Base-by-base conservation (phyloP, 1,140 invertebrate genomes). In the Trinorchestia longiramus region DNA sequence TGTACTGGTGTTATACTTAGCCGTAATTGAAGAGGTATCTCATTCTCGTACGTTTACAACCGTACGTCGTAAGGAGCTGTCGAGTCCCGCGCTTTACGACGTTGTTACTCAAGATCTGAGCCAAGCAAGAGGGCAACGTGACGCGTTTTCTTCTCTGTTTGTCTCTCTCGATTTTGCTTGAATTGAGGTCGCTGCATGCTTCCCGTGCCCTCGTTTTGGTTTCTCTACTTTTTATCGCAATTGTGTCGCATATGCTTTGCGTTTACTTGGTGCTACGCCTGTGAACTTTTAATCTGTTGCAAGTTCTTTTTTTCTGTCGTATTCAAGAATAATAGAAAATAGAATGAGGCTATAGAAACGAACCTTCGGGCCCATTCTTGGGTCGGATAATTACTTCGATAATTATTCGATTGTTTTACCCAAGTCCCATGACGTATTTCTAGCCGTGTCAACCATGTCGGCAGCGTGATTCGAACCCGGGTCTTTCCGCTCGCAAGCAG, bases 21-120 rank as follows among this genome's bases (percentile, higher is more conserved):
- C 88, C 88, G n/a, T 90, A 90, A 90, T 90, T 90, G 88, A 90
- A 90, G 88, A 41, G 88, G 88, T 90, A 90, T 90, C 88, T 90
- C 41, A 43, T 43, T 41, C 88, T 90, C 41, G 88, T 43, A 28
- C 88, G 62, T 90, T 41, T 90, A 90, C n/a, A 90, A 41, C n/a
- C 43, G 88, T 90, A 77, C 41, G 88, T 90, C n/a, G 41, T 90
- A 41, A 90, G 88, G 88, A 4, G 11, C 88, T 43, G 88, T 90
- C 88, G 41, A 36, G 43, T 41, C 88, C 3, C 8, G n/a, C 88
- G 43, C 88, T 90, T 90, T 90, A 90, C 88, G 88, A 90, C 43
- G 41, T 90, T 19, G 88, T 90, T 90, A 90, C 88, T 90, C 88
- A 90, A 43, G 41, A 43, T 43, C 41, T 43, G 88, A 90, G 88